A percentile compares a stretch with the other conserved stretches of the same genome.
phyloP scores from a whole-genome alignment of 2,888 invertebrate species.

The Tiliacea aurago region DNA sequence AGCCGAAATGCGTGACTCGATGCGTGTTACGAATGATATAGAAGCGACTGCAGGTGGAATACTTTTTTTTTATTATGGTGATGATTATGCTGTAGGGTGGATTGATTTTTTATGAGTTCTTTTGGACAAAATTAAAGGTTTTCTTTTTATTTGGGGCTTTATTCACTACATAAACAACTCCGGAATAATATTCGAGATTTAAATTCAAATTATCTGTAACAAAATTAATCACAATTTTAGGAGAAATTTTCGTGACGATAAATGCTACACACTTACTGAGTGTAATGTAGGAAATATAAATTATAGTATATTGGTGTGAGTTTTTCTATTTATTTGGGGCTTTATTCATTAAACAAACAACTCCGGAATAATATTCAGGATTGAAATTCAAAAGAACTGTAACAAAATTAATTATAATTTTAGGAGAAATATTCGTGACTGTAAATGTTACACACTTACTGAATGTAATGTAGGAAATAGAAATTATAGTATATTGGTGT shows the following conservation, averaged over 20 bases:
- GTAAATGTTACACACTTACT: neutral
- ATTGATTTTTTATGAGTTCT: constrained; percentile 30
- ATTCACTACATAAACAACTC: neutral
- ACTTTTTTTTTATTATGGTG: constrained; percentile 59
- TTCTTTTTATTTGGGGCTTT: neutral
- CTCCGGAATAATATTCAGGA: too few species aligned
- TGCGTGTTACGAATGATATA: constrained; percentile 71
- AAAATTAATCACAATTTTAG: neutral
- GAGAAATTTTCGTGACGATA: constrained; percentile 31
- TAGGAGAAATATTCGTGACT: constrained; percentile 25
- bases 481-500: neutral
- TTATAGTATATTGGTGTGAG: neutral
- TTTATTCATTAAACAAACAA: too few species aligned
- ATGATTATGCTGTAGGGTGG: constrained; percentile 40
- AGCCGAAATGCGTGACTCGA: constrained; percentile 76
- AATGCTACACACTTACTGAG: neutral
- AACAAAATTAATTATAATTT: neutral
- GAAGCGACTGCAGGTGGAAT: constrained; percentile 70
- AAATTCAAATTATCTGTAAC: neutral
- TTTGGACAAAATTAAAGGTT: neutral
- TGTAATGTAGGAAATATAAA: constrained; percentile 1
- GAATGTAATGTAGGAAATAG: neutral
- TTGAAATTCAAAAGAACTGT: neutral
- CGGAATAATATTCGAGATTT: neutral
- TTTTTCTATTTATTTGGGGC: too few species aligned